A percentile compares a stretch with the other conserved stretches of the same genome.
Conservation (phyloP, 2,113 vertebrate species). For the Labeo catla region DNA sequence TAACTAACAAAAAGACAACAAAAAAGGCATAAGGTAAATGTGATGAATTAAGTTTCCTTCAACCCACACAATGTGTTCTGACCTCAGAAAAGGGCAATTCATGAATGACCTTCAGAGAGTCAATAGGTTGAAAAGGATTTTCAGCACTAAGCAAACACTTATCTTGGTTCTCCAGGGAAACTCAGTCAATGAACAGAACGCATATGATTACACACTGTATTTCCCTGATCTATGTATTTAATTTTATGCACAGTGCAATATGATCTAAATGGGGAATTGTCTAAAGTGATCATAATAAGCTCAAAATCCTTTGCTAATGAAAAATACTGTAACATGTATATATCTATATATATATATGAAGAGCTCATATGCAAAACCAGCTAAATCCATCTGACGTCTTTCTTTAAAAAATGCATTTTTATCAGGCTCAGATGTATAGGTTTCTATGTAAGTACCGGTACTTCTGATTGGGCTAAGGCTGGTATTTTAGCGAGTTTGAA, state of each 20-base stretch:
- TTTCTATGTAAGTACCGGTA: too few species aligned
- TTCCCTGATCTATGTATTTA: not conserved
- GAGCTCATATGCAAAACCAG: too few species aligned
- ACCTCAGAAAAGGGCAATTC: not conserved
- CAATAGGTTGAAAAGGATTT: not conserved
- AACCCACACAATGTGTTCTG: not conserved
- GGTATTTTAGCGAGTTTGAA: too few species aligned
- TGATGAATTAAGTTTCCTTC: not conserved
- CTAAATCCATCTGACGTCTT: too few species aligned
- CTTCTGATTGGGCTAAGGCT: too few species aligned
- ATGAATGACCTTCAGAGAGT: slow-evolving; percentile 13
- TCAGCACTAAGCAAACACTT: slow-evolving; percentile 1
- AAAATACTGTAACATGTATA: not conserved
- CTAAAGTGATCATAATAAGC: not conserved
- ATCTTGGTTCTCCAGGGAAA: not conserved
- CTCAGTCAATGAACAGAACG: not conserved
- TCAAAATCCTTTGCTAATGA: not conserved
- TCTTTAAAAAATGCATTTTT: too few species aligned
- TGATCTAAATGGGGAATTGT: not conserved
- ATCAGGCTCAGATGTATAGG: too few species aligned
- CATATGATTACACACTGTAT: not conserved
- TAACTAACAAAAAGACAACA: not conserved
- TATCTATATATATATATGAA: not conserved
- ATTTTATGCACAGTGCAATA: not conserved
- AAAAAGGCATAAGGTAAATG: not conserved